These are phyloP conservation scores for Tringa solitaria DNA, from an alignment of 2,113 vertebrate genomes.

Conservation along the genomic window DNA sequence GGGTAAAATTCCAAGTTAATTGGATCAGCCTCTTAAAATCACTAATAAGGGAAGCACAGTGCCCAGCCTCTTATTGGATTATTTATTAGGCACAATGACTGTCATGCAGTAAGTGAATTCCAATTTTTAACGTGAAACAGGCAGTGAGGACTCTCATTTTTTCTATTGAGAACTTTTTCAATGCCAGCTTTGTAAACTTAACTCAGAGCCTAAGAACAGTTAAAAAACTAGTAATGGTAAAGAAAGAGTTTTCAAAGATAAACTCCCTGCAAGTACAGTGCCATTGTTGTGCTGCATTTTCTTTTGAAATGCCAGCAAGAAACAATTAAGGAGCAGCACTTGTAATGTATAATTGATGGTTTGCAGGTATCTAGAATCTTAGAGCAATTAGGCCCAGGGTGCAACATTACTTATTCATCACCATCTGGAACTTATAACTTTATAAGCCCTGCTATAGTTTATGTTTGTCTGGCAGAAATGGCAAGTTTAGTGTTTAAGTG, in stretches of 20 bases:
- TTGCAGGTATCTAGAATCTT: slow-evolving; percentile 63
- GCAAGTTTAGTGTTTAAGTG: slow-evolving; percentile 28
- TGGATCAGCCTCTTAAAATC: slow-evolving; percentile 1
- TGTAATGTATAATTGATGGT: slow-evolving; percentile 66
- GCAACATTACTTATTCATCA: slow-evolving; percentile 63
- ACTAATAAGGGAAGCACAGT: not conserved
- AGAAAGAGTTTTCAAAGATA: slow-evolving; percentile 31
- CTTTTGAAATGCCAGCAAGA: slow-evolving; percentile 54
- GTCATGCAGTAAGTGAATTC: not conserved
- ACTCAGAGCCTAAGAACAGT: not conserved
- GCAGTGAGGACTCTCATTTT: not conserved
- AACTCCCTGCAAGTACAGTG: not conserved
- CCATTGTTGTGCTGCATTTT: slow-evolving; percentile 47
- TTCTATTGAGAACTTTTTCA: not conserved
- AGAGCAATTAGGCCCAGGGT: slow-evolving; percentile 56
- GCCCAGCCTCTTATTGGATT: not conserved
- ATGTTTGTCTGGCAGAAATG: slow-evolving; percentile 60
- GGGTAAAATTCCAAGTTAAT: not conserved
- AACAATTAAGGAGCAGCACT: slow-evolving; percentile 60
- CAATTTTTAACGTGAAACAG: not conserved
- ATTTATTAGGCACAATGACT: not conserved
- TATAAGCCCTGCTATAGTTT: slow-evolving; percentile 30
- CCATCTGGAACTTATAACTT: slow-evolving; percentile 63
- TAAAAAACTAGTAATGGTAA: not conserved
- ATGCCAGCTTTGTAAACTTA: not conserved